These are phyloP conservation scores for Proales similis DNA, from an alignment of 1,140 invertebrate species.

Conservation along the genomic window DNA sequence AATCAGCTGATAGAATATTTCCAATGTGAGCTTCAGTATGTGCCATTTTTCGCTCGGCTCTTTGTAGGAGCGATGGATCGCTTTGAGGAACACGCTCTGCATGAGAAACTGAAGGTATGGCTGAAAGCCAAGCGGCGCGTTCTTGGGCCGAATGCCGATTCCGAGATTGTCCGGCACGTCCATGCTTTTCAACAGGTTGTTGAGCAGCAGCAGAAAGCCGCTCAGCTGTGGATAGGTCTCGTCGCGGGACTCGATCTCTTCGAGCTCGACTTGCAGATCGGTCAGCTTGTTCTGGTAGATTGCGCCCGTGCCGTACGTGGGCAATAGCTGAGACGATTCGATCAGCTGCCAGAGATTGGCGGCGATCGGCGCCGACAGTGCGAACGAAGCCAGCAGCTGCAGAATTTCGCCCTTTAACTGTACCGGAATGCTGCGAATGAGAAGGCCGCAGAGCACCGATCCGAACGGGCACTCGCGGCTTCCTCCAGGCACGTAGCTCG, in stretches of 20 bases:
- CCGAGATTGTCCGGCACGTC: conserved; percentile 70
- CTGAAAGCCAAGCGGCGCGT: conserved; percentile 68
- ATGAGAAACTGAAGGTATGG: conserved; percentile 77
- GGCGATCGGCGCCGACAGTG: conserved; percentile 66
- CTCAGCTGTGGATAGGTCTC: conserved; percentile 58
- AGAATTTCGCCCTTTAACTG: conserved; percentile 74
- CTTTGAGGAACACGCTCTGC: conserved; percentile 69
- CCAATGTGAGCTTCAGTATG: conserved; percentile 1
- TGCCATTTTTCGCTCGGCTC: conserved; percentile 62
- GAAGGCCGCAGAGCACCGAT: conserved; percentile 69
- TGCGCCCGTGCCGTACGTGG: background rate
- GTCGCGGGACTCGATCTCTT: conserved; percentile 74
- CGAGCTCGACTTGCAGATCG: conserved; percentile 56
- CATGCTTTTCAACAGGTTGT: conserved; percentile 64
- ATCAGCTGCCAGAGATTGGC: conserved; percentile 73
- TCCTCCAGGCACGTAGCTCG: conserved; percentile 70
- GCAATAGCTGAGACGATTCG: conserved; percentile 64
- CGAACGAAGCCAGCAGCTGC: conserved; percentile 66
- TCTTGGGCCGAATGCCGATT: conserved; percentile 61
- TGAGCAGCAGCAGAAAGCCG: conserved; percentile 72
- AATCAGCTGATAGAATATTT: conserved; percentile 36
- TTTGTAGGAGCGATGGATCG: conserved; percentile 69
- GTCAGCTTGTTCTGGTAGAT: conserved; percentile 4
- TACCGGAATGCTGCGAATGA: conserved; percentile 75
- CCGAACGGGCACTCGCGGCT: conserved; percentile 75